These are phyloP conservation scores for Epinephelus cyanopodus DNA, from an alignment of 2,113 vertebrate species.

Conservation along the genomic window DNA sequence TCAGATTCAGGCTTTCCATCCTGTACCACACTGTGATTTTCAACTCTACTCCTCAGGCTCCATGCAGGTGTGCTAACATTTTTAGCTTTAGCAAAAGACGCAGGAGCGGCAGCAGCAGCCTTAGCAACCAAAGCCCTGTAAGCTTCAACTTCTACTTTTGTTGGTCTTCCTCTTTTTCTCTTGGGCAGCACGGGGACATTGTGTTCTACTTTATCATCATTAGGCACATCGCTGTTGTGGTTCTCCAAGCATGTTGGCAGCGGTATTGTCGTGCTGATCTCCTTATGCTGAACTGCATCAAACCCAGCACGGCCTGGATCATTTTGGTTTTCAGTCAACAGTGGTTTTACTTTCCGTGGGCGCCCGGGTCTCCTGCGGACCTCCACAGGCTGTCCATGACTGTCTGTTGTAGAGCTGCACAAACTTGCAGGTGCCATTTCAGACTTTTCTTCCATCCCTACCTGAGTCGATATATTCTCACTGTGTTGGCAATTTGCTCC, in stretches of 20 bases:
- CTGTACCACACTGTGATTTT: constrained; percentile 3
- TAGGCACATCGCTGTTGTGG: constrained; percentile 29
- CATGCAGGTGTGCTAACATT: constrained; percentile 5
- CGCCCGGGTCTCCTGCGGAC: constrained; percentile 47
- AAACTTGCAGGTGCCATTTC: constrained; percentile 4
- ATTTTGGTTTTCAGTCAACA: background rate
- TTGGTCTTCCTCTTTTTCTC: constrained; percentile 63
- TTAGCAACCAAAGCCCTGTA: background rate
- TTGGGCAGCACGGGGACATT: constrained; percentile 12
- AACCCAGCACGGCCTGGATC: background rate
- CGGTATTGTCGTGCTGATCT: constrained; percentile 40
- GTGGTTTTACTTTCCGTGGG: constrained; percentile 8
- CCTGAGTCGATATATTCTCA: background rate
- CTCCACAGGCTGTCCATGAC: background rate
- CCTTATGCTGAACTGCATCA: constrained; percentile 44
- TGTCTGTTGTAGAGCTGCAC: constrained; percentile 49
- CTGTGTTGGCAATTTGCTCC: constrained; percentile 7
- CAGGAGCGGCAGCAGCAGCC: background rate
- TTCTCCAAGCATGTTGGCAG: constrained; percentile 36
- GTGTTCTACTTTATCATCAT: constrained; percentile 19
- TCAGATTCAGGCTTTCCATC: constrained; percentile 19
- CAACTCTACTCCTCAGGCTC: constrained; percentile 59
- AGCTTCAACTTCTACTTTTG: constrained; percentile 18
- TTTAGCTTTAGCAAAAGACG: background rate
- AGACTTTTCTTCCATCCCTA: constrained; percentile 34